These are phyloP conservation scores for Oenanthe melanoleuca DNA, from an alignment of 2,113 vertebrate species.

Conservation along the genomic window DNA sequence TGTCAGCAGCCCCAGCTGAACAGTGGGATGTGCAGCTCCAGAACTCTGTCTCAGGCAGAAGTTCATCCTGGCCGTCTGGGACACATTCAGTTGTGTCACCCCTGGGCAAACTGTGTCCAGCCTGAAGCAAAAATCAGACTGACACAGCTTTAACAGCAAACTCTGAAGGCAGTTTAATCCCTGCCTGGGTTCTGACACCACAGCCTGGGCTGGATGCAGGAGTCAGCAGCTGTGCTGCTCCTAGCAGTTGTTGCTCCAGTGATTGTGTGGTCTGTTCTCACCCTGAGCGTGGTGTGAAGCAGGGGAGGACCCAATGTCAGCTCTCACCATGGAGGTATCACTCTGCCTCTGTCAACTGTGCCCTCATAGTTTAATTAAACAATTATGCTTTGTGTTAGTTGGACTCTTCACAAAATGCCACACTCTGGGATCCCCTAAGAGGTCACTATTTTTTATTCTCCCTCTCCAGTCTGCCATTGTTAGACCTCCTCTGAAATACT, in stretches of 20 bases:
- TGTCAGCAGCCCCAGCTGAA: neutral
- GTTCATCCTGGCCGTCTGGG: neutral
- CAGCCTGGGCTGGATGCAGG: neutral
- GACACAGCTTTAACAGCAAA: neutral
- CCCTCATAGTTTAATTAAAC: neutral
- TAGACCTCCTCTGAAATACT: neutral
- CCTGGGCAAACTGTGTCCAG: neutral
- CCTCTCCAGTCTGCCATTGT: neutral
- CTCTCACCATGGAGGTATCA: neutral
- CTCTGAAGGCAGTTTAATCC: neutral
- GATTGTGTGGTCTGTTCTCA: neutral
- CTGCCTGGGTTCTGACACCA: neutral
- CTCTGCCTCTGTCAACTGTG: neutral
- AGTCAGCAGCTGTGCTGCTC: neutral
- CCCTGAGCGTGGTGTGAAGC: fast-evolving
- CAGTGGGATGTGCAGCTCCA: neutral
- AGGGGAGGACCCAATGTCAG: neutral
- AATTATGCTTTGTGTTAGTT: neutral
- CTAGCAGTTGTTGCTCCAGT: neutral
- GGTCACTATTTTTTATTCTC: neutral
- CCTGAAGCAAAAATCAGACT: neutral
- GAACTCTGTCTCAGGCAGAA: neutral
- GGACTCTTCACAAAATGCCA: neutral
- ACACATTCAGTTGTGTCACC: neutral
- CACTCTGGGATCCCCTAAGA: neutral